Conservation (phyloP, 2,797 vertebrate species). For the Pelochelys cantorii region DNA sequence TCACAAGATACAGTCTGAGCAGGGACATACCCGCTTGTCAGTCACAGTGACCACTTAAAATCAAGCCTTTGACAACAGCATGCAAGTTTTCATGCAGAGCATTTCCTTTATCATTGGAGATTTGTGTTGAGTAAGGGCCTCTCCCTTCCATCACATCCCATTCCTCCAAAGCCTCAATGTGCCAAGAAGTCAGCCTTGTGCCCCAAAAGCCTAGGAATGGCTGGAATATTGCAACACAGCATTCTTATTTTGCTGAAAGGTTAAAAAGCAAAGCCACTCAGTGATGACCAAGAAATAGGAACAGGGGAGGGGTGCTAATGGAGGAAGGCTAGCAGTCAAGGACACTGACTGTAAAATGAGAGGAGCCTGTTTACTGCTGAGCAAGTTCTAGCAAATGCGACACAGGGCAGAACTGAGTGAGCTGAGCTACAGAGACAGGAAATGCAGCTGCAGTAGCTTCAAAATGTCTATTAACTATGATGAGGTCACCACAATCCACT, state of each 20-base stretch:
- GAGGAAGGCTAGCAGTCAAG: not conserved
- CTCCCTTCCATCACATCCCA: not conserved
- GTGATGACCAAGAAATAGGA: too few relatives aligned
- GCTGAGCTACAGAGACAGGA: not conserved
- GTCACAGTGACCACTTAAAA: not conserved
- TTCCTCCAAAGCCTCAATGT: not conserved
- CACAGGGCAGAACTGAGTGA: not conserved
- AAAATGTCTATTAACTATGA: not conserved
- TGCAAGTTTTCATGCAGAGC: not conserved
- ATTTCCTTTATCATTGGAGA: not conserved
- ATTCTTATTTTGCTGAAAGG: not conserved
- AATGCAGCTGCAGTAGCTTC: not conserved
- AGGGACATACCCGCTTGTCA: not conserved
- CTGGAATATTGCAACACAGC: not conserved
- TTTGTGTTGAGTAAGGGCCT: not conserved
- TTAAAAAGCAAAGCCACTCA: not conserved
- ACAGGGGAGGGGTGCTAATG: not conserved
- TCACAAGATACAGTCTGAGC: not conserved
- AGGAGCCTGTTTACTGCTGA: not conserved
- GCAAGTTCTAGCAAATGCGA: not conserved
- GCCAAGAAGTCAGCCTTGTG: not conserved
- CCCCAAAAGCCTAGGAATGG: not conserved
- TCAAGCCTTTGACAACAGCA: not conserved
- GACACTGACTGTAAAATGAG: not conserved
- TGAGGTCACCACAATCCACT: not conserved